phyloP scores from a whole-genome alignment of 2,888 invertebrate genomes.

The Hypolimnas misippus region DNA sequence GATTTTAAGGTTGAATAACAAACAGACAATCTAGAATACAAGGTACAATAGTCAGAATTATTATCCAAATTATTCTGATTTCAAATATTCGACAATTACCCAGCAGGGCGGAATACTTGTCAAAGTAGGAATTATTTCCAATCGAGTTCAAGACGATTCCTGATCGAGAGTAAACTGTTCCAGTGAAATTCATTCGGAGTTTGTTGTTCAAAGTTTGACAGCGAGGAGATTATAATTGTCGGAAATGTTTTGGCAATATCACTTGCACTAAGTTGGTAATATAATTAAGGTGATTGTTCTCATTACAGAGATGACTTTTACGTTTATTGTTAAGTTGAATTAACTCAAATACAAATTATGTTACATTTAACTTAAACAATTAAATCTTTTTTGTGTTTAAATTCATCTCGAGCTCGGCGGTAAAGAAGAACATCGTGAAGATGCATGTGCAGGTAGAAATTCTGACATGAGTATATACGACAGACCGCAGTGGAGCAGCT shows the following conservation, averaged over 20 bases:
- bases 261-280: slow-evolving; percentile 5
- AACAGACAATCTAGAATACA: too few relatives aligned
- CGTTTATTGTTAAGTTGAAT: background rate
- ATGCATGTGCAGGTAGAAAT: too few relatives aligned
- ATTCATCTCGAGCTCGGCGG: too few relatives aligned
- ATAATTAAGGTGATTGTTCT: slow-evolving; percentile 1
- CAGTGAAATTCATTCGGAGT: slow-evolving; percentile 18
- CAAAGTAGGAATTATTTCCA: slow-evolving; percentile 24
- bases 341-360: background rate
- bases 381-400: too few relatives aligned
- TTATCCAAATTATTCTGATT: too few relatives aligned
- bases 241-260: slow-evolving; percentile 13
- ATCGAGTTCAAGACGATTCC: slow-evolving; percentile 23
- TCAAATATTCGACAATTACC: background rate
- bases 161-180: slow-evolving; percentile 33
- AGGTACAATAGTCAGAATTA: too few relatives aligned
- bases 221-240: slow-evolving; percentile 30
- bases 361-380: too few relatives aligned
- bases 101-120: background rate
- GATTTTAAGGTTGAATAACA: too few relatives aligned
- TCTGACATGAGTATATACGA: too few relatives aligned
- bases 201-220: slow-evolving; percentile 28
- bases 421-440: too few relatives aligned
- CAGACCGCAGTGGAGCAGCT: too few relatives aligned
- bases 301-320: background rate